Conservation (phyloP, 2,797 vertebrate species). For the Selene dorsalis region DNA sequence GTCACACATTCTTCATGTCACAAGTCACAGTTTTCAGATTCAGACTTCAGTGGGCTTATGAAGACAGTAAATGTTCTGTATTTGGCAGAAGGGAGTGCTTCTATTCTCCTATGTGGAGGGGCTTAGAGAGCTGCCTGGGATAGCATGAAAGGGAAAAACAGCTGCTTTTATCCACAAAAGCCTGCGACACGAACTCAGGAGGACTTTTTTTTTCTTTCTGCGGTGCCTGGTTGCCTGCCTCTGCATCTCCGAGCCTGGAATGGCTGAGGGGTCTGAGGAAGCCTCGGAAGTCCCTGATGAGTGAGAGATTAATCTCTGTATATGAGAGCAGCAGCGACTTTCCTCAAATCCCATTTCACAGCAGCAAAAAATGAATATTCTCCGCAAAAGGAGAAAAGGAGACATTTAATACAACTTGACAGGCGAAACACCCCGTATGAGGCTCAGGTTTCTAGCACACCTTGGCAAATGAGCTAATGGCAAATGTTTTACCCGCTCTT, state of each 20-base stretch:
- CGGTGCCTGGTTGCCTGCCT: conserved; percentile 52
- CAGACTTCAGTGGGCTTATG: conserved; percentile 52
- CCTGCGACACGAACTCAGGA: conserved; percentile 61
- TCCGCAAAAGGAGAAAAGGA: conserved; percentile 55
- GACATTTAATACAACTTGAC: conserved; percentile 68
- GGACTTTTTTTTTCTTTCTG: conserved; percentile 30
- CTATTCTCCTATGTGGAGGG: conserved; percentile 59
- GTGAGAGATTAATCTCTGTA: conserved; percentile 69
- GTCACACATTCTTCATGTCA: conserved; percentile 32
- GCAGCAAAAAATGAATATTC: conserved; percentile 59
- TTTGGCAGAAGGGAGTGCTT: conserved; percentile 45
- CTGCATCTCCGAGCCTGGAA: conserved; percentile 41
- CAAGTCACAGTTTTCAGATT: conserved; percentile 29
- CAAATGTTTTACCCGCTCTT: conserved; percentile 54
- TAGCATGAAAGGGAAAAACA: conserved; percentile 74
- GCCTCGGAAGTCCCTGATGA: conserved; percentile 69
- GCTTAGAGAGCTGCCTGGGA: conserved; percentile 68
- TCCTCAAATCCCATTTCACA: conserved; percentile 75
- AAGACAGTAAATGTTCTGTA: conserved; percentile 62
- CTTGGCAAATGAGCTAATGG: conserved; percentile 58
- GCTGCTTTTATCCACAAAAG: conserved; percentile 74
- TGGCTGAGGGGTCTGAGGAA: conserved; percentile 69
- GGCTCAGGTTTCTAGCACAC: conserved; percentile 44
- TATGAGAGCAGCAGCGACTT: conserved; percentile 68
- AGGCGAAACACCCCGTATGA: conserved; percentile 43